Conservation (phyloP, 2,888 invertebrate genomes). For the Sicus ferrugineus region DNA sequence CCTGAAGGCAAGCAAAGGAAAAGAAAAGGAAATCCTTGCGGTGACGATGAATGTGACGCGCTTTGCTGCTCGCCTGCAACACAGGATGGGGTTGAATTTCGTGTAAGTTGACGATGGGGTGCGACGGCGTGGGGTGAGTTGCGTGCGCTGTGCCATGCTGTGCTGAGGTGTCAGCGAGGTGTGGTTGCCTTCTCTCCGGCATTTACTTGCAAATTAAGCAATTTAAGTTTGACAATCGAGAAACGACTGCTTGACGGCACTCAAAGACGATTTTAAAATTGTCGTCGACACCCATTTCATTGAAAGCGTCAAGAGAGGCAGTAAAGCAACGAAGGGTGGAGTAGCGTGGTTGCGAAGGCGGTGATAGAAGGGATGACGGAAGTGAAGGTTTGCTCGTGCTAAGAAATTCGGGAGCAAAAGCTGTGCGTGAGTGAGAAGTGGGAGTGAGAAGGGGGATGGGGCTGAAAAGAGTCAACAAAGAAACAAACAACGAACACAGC, state of each 20-base stretch:
- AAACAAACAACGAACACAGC: neutral
- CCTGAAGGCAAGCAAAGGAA: neutral
- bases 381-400: too few species aligned
- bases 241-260: slow-evolving; percentile 26
- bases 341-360: neutral
- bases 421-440: neutral
- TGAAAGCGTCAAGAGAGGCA: neutral
- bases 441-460: neutral
- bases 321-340: neutral
- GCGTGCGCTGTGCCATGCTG: too few species aligned
- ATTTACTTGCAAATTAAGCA: slow-evolving; percentile 34
- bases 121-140: neutral
- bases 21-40: neutral
- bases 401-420: neutral
- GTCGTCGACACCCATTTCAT: neutral
- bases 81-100: neutral
- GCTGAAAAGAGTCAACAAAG: neutral
- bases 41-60: slow-evolving; percentile 5
- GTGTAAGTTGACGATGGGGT: too few species aligned
- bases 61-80: neutral
- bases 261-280: neutral
- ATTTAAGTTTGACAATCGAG: slow-evolving; percentile 33
- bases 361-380: neutral
- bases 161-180: neutral
- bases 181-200: neutral